Evolutionary conservation across 2,888 invertebrate genomes (phyloP).

Genomic region (Tenthredo distinguenda): DNA sequence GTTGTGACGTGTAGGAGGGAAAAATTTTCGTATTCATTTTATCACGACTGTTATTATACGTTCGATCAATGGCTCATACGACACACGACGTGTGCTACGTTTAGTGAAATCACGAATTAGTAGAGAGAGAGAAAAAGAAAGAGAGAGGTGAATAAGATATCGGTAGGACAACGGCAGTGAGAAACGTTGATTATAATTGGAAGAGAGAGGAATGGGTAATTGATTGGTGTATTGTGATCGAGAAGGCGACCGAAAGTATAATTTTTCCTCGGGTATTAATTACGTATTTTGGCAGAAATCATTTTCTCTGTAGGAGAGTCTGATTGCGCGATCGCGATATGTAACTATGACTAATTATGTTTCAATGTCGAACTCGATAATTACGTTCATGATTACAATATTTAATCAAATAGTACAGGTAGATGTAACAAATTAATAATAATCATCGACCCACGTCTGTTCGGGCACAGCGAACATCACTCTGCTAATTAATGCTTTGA

Average conservation of each 20-base stretch:
- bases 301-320: constrained; percentile 25
- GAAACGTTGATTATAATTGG: constrained; percentile 24
- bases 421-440: background rate
- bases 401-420: background rate
- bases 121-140: background rate
- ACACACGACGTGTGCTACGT: background rate
- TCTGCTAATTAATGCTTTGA: background rate
- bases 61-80: background rate
- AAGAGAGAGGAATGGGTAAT: background rate
- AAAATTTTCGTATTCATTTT: background rate
- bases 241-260: background rate
- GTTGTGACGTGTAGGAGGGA: background rate
- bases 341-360: background rate
- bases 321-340: background rate
- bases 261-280: constrained; percentile 27
- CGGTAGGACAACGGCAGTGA: background rate
- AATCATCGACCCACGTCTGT: background rate
- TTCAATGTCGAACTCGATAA: background rate
- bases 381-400: background rate
- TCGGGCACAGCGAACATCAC: background rate
- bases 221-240: constrained; percentile 23
- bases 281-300: constrained; percentile 39
- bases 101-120: background rate
- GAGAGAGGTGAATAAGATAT: background rate
- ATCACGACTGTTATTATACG: background rate